phyloP scores from a whole-genome alignment of 1,140 invertebrate species.

The Ylistrum balloti region DNA sequence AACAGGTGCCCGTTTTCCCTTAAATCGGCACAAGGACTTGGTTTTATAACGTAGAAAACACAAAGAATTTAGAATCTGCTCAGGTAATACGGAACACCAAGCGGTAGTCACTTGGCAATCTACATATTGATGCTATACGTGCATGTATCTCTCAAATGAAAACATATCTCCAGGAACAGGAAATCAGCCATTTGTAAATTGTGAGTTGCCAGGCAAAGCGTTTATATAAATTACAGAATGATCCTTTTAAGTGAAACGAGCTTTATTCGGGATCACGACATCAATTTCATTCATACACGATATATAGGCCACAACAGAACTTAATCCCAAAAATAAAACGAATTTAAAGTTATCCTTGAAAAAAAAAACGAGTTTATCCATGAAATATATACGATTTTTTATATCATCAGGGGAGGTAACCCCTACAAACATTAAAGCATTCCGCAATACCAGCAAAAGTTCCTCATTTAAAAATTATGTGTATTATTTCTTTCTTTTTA shows the following conservation, averaged over 20 bases:
- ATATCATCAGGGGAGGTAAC: too few relatives aligned
- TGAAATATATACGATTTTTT: too few relatives aligned
- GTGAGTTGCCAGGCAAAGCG: not conserved
- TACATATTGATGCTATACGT: not conserved
- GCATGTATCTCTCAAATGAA: not conserved
- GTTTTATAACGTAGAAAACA: not conserved
- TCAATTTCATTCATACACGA: too few relatives aligned
- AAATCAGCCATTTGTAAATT: slow-evolving; percentile 39
- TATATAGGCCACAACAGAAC: too few relatives aligned
- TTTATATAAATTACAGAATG: not conserved
- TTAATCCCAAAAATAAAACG: too few relatives aligned
- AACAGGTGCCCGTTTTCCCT: not conserved
- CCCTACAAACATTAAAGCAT: too few relatives aligned
- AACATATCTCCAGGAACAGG: slow-evolving; percentile 10
- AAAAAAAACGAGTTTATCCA: too few relatives aligned
- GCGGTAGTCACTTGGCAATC: not conserved
- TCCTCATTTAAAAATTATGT: too few relatives aligned
- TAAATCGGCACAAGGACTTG: not conserved
- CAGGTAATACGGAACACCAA: not conserved
- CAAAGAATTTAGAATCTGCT: not conserved
- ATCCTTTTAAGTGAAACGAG: not conserved
- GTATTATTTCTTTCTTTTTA: too few relatives aligned
- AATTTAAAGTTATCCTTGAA: too few relatives aligned
- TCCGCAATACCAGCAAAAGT: too few relatives aligned
- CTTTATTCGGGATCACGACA: too few relatives aligned